Evolutionary conservation across 1,140 invertebrate species (phyloP).

Genomic region (Carposina sasakii): DNA sequence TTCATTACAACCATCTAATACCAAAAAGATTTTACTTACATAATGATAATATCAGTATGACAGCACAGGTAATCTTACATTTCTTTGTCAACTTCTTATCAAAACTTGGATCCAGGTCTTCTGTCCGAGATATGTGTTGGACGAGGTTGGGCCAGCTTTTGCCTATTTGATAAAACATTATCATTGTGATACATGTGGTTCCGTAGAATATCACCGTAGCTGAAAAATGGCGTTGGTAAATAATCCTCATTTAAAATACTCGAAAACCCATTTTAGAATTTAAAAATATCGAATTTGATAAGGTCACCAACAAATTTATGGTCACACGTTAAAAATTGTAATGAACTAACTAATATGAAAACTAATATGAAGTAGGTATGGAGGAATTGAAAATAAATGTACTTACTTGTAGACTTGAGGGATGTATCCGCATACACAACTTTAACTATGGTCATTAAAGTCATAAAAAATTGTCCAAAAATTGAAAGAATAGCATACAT

Average conservation of each 20-base stretch:
- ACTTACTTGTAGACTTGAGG: conserved; percentile 46
- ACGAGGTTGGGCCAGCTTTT: conserved; percentile 39
- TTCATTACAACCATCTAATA: not conserved
- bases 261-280: conserved; percentile 6
- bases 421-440: conserved; percentile 28
- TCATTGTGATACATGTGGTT: conserved; percentile 42
- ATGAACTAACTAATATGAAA: too few species aligned
- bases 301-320: too few species aligned
- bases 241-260: not conserved
- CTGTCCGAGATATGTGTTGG: conserved; percentile 31
- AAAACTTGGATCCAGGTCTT: conserved; percentile 43
- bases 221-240: conserved; percentile 21
- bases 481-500: conserved; percentile 40
- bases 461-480: conserved; percentile 44
- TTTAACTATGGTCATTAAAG: conserved; percentile 43
- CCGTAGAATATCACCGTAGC: conserved; percentile 50
- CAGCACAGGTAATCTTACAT: conserved; percentile 45
- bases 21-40: conserved; percentile 28
- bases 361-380: too few species aligned
- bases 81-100: conserved; percentile 34
- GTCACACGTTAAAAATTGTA: too few species aligned
- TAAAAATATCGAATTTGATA: too few species aligned
- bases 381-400: conserved; percentile 9
- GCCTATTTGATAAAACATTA: conserved; percentile 41
- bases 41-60: conserved; percentile 40